Evolutionary conservation across 2,113 vertebrate species (phyloP), one percentile per base, ranked within the genome.

Genomic region (Tichodroma muraria): DNA sequence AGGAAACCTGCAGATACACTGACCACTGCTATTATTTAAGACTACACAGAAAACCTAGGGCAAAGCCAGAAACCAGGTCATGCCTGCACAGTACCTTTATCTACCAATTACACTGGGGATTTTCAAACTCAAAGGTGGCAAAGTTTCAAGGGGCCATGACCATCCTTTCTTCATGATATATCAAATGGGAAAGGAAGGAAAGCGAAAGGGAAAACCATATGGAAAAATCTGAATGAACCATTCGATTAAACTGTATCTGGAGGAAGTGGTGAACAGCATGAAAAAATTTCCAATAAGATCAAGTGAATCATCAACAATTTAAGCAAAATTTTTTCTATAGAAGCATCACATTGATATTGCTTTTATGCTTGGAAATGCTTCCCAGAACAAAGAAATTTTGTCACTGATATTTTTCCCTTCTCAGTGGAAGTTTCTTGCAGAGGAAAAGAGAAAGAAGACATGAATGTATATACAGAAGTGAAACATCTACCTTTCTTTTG

Each of bases 301-400:
- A 75, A 68, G 15, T 53, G 35, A 81, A 89, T 56, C 80, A 57
- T 9, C n/a, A 45, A 42, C 10, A 75, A 69, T 45, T 69, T 69
- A 72, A 59, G 27, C 33, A 94, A 87, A 93, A 71, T 6, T 1
- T 35, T 10, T 44, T 75, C 33, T 38, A 70, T 8, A 63, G 76
- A 90, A 69, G 31, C 18, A 87, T 33, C 35, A 44, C 33, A 44
- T 3, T 45, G 31, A 15, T 54, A 84, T n/a, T 88, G 47, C 31
- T 91, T 78, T 79, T 69, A 69, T 28, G 30, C 8, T 69, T 76
- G 27, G 35, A 87, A 79, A 92, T 61, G 45, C n/a, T 91, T 92
- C 54, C 18, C 47, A 87, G 37, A 89, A 60, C 31, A 80, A 68
- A 30, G 8, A 47, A 15, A 30, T 78, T 93, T 81, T 81, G 57